phyloP scores from a whole-genome alignment of 2,888 invertebrate species.

The Dryomyza anilis region DNA sequence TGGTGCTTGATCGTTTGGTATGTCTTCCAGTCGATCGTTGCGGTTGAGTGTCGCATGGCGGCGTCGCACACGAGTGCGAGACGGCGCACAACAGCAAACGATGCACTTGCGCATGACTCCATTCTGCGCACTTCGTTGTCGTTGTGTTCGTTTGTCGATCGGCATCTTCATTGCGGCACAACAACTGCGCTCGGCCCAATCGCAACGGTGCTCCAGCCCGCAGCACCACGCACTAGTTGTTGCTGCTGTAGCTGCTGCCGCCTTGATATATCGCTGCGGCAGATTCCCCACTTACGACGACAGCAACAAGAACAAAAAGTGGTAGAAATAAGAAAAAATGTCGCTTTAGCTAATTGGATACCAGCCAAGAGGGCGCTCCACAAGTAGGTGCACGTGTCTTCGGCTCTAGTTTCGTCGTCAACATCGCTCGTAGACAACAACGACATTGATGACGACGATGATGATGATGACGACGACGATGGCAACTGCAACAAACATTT shows the following conservation, averaged over 20 bases:
- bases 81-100: not conserved
- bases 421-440: not conserved
- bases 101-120: not conserved
- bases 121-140: not conserved
- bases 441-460: too few species aligned
- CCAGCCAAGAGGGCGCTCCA: constrained; percentile 24
- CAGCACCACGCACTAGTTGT: too few species aligned
- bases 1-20: not conserved
- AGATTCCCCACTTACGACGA: constrained; percentile 30
- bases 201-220: constrained; percentile 4
- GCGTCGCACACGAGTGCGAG: not conserved
- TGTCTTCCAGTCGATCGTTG: too few species aligned
- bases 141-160: not conserved
- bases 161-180: not conserved
- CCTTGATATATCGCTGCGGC: constrained; percentile 37
- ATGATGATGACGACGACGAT: too few species aligned
- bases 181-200: not conserved
- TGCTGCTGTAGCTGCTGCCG: constrained; percentile 27
- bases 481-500: not conserved
- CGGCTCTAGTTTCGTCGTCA: not conserved
- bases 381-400: not conserved
- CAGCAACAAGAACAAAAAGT: too few species aligned
- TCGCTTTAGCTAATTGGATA: constrained; percentile 46
- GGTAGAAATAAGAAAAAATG: too few species aligned
- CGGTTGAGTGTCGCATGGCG: not conserved